Conservation (phyloP, 2,888 invertebrate genomes). For the Pheosia gnoma region DNA sequence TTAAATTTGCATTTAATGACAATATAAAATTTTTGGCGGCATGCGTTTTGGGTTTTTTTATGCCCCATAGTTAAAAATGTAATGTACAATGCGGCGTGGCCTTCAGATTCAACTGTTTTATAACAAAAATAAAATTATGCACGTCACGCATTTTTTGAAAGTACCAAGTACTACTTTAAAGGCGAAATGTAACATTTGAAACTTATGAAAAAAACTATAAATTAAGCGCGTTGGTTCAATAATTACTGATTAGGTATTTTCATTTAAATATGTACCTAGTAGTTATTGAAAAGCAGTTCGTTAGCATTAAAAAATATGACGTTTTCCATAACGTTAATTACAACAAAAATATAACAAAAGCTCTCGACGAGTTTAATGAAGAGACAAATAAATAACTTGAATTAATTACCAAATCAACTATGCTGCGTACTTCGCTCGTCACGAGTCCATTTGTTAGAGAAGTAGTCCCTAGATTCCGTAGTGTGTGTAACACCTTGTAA, state of each 20-base stretch:
- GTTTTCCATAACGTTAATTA: too few species aligned
- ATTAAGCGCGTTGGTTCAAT: conserved; percentile 49
- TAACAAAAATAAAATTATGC: conserved; percentile 26
- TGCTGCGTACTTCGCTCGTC: conserved; percentile 41
- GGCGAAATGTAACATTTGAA: conserved; percentile 41
- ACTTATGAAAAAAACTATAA: conserved; percentile 48
- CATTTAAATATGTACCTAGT: conserved; percentile 43
- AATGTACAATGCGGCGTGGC: conserved; percentile 50
- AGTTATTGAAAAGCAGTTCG: conserved; percentile 44
- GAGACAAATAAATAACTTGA: conserved; percentile 47
- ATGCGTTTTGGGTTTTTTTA: conserved; percentile 71
- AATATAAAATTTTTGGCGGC: conserved; percentile 59
- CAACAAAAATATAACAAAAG: conserved; percentile 12
- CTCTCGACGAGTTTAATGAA: conserved; percentile 37
- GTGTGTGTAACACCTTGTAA: conserved; percentile 45
- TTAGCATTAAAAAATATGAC: conserved; percentile 36
- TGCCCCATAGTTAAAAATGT: conserved; percentile 60
- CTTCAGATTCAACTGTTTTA: conserved; percentile 37
- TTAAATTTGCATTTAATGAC: conserved; percentile 71
- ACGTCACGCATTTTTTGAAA: conserved; percentile 40
- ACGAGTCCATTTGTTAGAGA: conserved; percentile 48
- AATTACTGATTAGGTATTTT: conserved; percentile 30
- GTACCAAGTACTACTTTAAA: conserved; percentile 19
- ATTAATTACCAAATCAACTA: conserved; percentile 23
- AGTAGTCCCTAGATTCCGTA: conserved; percentile 45